These are phyloP conservation scores for Protobothrops mucrosquamatus DNA, from an alignment of 2,113 vertebrate species.

Conservation along the genomic window DNA sequence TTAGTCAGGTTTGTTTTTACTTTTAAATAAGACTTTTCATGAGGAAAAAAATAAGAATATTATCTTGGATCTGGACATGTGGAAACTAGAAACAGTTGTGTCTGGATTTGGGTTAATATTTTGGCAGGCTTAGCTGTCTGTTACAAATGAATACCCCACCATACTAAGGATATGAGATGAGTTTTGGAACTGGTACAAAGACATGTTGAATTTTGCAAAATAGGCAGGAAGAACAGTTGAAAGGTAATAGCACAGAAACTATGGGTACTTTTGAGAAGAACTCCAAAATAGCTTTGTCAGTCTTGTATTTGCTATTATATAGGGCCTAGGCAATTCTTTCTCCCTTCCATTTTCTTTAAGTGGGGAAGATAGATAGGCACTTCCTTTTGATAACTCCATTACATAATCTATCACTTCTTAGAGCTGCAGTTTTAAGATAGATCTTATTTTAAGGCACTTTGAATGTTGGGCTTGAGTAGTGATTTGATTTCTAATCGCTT, in stretches of 20 bases:
- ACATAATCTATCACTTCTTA: no score
- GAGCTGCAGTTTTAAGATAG: not conserved
- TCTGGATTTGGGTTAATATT: constrained; percentile 39
- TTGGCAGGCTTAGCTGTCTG: constrained; percentile 19
- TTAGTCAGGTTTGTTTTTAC: constrained; percentile 29
- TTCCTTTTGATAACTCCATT: not conserved
- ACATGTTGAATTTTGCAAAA: constrained; percentile 6
- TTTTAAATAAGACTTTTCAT: constrained; percentile 9
- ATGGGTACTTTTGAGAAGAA: not conserved
- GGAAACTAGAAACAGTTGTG: constrained; percentile 11
- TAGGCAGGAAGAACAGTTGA: not conserved
- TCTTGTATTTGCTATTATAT: accelerated
- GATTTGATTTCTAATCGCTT: not conserved
- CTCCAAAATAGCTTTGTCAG: constrained; percentile 1
- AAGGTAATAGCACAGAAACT: not conserved
- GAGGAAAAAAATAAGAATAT: not conserved
- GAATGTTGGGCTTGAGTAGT: not conserved
- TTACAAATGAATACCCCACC: constrained; percentile 38
- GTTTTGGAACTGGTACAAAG: constrained; percentile 47
- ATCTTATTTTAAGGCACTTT: not conserved
- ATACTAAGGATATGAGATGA: not conserved
- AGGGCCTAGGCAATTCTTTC: not conserved
- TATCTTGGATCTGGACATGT: not conserved
- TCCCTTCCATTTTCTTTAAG: not conserved
- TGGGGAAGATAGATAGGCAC: not conserved